Conservation (phyloP, 2,113 vertebrate genomes). For the Myrmecobius fasciatus region DNA sequence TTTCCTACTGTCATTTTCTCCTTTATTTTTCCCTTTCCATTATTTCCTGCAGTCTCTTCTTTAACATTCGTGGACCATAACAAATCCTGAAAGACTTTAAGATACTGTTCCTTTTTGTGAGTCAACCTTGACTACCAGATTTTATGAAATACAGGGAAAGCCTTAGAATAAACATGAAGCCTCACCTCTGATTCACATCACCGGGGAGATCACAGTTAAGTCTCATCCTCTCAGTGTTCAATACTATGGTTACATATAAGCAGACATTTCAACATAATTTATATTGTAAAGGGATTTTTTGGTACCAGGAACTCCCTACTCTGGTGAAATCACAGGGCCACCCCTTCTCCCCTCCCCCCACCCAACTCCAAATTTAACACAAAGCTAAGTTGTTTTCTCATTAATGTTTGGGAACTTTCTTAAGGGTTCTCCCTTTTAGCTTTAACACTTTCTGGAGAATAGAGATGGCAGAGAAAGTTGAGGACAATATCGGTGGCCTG, state of each 20-base stretch:
- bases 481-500: neutral
- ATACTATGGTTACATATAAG: neutral
- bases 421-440: neutral
- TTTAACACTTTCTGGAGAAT: neutral
- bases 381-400: neutral
- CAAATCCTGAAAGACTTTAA: neutral
- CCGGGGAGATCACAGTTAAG: neutral
- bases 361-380: neutral
- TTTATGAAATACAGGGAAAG: neutral
- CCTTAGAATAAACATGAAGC: neutral
- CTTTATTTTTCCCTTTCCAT: neutral
- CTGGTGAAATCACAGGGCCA: too few species aligned
- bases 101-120: neutral
- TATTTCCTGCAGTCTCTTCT: neutral
- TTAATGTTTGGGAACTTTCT: neutral
- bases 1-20: neutral
- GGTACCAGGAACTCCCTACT: neutral
- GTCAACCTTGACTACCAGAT: neutral
- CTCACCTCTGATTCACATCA: neutral
- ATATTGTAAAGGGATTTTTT: neutral
- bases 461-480: neutral
- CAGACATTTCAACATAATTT: too few species aligned
- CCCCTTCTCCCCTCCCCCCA: too few species aligned
- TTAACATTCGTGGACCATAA: neutral
- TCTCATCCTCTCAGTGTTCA: too few species aligned